Evolutionary conservation across 2,113 vertebrate genomes (phyloP), one percentile per base, ranked within the genome.

Genomic region (Arothron firmamentum): DNA sequence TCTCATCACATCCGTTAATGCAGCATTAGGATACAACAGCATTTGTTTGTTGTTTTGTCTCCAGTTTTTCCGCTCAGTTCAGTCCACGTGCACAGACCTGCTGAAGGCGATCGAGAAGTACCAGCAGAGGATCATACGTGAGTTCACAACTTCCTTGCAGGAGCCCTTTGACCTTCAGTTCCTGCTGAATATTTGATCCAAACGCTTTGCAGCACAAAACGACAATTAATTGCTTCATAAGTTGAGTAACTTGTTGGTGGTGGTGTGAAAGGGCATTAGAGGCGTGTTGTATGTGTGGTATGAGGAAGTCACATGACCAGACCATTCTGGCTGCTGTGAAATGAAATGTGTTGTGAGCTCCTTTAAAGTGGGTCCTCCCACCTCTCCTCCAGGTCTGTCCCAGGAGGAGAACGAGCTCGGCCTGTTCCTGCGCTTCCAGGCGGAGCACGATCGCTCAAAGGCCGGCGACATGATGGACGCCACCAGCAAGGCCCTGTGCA

Each of bases 321-420:
- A 45, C 16, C 16, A 13, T 45, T 49, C 47, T 19, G 17, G 4
- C 46, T 48, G 9, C 1, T 15, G 17, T 9, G 46, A 48, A 48
- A 18, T 48, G 5, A 6, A 8, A 6, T 17, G 16, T 15, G 14
- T 15, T 48, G 17, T 9, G 4, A 17, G 17, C 20, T 14, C 19
- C 14, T 4, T 15, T 52, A 14, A 23, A 25, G 6, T n/a, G 8
- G 3, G 2, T 42, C 31, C 7, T 18, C 34, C 11, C 2, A 1
- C 6, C 34, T 38, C 19, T 7, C 18, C 21, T 2, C 1, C 71
- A 87, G 87, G 80, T 17, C 49, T 93, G 72, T 92, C 90, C 47
- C 90, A 94, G 75, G 92, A 95, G 83, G 92, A 95, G 90, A 94
- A 93, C 46, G 92, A 96, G 71, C 77, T 93, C 1, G 92, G 91